Percentiles rank a stretch among this genome's conserved stretches.
These are phyloP conservation scores for Himalopsyche japonica DNA, from an alignment of 2,888 invertebrate genomes.

Conservation along the genomic window DNA sequence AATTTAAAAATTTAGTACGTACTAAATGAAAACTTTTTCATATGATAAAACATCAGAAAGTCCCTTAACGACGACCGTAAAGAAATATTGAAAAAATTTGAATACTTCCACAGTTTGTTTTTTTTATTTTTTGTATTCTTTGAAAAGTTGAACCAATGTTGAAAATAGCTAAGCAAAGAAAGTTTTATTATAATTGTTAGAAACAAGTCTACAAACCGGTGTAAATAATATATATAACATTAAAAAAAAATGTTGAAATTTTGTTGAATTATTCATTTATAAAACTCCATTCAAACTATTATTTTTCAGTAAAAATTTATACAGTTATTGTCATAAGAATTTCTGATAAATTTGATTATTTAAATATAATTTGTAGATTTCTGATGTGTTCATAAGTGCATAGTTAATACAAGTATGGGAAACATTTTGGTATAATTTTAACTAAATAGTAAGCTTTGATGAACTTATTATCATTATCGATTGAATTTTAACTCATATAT, in stretches of 20 bases:
- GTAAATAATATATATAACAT: not conserved
- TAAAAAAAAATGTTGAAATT: not conserved
- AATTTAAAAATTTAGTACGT: not conserved
- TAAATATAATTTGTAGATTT: no score
- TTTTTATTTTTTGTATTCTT: not conserved
- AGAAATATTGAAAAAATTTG: not conserved
- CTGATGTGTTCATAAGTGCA: no score
- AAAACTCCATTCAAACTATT: not conserved
- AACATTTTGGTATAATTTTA: no score
- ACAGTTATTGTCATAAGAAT: no score
- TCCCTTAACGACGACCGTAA: not conserved
- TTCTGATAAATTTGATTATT: no score
- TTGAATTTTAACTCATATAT: no score
- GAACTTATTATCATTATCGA: no score
- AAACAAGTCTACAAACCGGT: not conserved
- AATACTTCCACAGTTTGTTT: not conserved
- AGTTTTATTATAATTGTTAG: not conserved
- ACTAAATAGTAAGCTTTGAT: no score
- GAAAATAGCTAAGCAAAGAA: not conserved
- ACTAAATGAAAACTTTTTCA: not conserved
- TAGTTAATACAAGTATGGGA: no score
- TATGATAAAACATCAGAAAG: not conserved
- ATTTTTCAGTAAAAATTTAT: no score
- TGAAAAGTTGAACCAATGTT: not conserved
- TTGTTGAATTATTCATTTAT: not conserved